These are phyloP conservation scores for Megatriorchis doriae DNA, from an alignment of 2,113 vertebrate genomes.

Conservation along the genomic window DNA sequence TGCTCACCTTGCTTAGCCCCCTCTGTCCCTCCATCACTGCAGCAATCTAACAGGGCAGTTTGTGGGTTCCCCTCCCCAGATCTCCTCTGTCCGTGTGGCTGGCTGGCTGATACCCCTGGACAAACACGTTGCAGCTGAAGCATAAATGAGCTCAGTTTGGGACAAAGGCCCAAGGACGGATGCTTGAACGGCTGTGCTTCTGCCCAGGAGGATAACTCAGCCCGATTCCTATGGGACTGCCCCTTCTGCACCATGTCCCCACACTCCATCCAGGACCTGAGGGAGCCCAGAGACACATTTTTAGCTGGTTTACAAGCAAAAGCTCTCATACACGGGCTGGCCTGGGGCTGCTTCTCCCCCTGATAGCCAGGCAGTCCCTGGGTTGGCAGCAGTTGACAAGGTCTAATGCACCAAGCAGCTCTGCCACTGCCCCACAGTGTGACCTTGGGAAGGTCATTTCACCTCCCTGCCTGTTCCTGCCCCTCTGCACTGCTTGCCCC, in stretches of 20 bases:
- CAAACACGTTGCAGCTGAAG: neutral
- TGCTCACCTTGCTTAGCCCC: fast-evolving
- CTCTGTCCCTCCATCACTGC: neutral
- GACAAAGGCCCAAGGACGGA: fast-evolving
- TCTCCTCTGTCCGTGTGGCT: fast-evolving
- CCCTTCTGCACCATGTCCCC: neutral
- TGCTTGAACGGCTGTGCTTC: neutral
- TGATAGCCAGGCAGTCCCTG: neutral
- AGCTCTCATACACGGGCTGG: fast-evolving
- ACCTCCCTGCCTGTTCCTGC: neutral
- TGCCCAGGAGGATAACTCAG: neutral
- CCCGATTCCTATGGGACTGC: fast-evolving
- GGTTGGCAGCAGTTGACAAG: neutral
- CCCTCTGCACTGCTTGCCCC: neutral
- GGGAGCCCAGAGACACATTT: neutral
- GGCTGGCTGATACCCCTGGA: neutral
- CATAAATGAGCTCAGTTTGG: neutral
- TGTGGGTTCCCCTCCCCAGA: neutral
- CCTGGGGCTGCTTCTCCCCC: neutral
- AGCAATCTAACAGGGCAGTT: neutral
- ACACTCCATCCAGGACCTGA: neutral
- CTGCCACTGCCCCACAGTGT: fast-evolving
- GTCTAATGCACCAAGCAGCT: fast-evolving
- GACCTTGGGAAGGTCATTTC: neutral
- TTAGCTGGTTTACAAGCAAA: neutral